phyloP scores from a whole-genome alignment of 2,797 vertebrate genomes.

The Eremophila alpestris region DNA sequence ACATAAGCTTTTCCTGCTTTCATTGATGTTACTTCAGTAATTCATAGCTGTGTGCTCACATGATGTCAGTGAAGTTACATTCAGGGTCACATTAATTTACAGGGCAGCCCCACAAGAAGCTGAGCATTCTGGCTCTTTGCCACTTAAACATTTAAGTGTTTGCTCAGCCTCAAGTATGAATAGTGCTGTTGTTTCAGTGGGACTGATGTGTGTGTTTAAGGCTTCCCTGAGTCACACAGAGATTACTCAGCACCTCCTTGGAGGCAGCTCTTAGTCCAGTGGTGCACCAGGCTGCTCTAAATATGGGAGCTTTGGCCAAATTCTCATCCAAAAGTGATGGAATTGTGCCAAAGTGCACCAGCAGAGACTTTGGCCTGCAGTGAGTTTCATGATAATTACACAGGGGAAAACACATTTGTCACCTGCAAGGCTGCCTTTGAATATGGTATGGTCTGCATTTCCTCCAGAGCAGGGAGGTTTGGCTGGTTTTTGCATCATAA shows the following conservation, averaged over 20 bases:
- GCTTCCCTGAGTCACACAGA: neutral
- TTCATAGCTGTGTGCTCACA: neutral
- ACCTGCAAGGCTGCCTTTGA: neutral
- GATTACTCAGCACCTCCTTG: conserved; percentile 17
- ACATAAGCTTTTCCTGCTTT: neutral
- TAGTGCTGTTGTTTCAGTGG: neutral
- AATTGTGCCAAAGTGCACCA: neutral
- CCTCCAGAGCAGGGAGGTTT: neutral
- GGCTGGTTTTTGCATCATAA: neutral
- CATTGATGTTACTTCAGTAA: neutral
- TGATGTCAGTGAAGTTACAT: neutral
- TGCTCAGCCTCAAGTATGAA: neutral
- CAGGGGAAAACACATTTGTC: neutral
- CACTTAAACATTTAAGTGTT: neutral
- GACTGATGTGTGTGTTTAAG: neutral
- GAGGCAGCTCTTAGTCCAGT: neutral
- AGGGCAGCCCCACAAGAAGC: neutral
- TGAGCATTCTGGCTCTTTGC: neutral
- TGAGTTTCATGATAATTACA: neutral
- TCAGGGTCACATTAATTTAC: neutral
- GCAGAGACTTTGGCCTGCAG: neutral
- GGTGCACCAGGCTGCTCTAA: neutral
- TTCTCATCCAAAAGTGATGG: neutral
- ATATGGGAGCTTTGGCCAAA: neutral
- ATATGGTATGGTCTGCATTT: neutral